Evolutionary conservation across 2,888 invertebrate genomes (phyloP).

Genomic region (Theretra japonica): DNA sequence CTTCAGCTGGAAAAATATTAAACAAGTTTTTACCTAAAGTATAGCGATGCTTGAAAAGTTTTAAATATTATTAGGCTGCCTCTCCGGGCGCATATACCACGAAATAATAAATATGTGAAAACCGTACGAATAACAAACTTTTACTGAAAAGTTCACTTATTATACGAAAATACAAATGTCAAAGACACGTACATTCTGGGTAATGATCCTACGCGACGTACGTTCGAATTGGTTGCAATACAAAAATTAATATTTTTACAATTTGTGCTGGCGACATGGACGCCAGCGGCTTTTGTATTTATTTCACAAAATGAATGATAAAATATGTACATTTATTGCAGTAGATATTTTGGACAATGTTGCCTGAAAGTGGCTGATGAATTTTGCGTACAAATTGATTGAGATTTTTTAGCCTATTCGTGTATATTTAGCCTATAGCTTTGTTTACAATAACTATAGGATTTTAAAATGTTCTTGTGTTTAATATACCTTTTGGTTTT

Average conservation of each 20-base stretch:
- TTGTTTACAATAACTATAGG: not conserved
- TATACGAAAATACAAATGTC: not conserved
- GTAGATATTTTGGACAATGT: not conserved
- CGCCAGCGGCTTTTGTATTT: not conserved
- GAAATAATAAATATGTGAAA: not conserved
- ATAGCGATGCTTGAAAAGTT: not conserved
- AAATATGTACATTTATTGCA: not conserved
- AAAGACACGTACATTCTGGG: not conserved
- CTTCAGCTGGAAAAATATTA: not conserved
- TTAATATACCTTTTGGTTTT: too few species aligned
- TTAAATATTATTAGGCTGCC: too few species aligned
- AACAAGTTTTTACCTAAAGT: not conserved
- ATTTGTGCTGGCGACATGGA: not conserved
- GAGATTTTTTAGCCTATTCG: not conserved
- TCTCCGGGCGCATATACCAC: too few species aligned
- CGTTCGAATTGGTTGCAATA: not conserved
- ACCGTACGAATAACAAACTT: not conserved
- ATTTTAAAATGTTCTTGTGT: too few species aligned
- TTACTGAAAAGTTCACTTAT: not conserved
- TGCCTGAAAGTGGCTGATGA: not conserved
- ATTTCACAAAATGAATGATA: not conserved
- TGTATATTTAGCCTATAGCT: not conserved
- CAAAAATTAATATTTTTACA: conserved; percentile 9
- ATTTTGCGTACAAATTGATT: not conserved
- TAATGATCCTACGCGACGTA: not conserved